A percentile compares a stretch with the other conserved stretches of the same genome.
phyloP scores from a whole-genome alignment of 2,888 invertebrate species.

The Oligia latruncula region DNA sequence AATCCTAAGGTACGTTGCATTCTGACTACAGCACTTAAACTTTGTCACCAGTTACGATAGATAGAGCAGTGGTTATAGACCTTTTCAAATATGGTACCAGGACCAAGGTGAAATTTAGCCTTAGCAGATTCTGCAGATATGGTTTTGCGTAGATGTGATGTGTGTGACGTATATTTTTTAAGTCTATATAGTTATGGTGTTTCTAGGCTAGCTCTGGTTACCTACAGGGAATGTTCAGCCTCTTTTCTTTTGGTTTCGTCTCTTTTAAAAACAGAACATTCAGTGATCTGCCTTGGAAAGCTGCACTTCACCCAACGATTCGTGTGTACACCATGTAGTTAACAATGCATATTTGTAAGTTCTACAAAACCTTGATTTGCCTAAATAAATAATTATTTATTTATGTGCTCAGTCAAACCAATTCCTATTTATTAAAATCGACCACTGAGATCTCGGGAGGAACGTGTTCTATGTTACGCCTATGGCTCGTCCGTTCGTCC shows the following conservation, averaged over 20 bases:
- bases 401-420: too few relatives aligned
- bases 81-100: neutral
- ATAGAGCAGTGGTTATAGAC: neutral
- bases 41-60: neutral
- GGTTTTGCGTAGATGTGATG: neutral
- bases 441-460: neutral
- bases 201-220: too few relatives aligned
- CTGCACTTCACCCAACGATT: too few relatives aligned
- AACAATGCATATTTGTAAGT: too few relatives aligned
- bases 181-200: neutral
- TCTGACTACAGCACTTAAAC: neutral
- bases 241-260: too few relatives aligned
- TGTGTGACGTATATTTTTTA: neutral
- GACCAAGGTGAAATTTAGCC: neutral
- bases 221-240: too few relatives aligned
- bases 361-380: too few relatives aligned
- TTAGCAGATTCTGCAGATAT: neutral
- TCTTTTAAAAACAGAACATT: too few relatives aligned
- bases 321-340: too few relatives aligned
- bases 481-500: neutral
- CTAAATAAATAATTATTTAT: too few relatives aligned
- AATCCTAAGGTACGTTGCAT: neutral
- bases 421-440: neutral
- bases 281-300: too few relatives aligned
- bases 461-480: constrained; percentile 10